Base-by-base conservation (phyloP, 30 jellyfish, hydroid and myxozoan genomes). In the Sanderia malayensis region DNA sequence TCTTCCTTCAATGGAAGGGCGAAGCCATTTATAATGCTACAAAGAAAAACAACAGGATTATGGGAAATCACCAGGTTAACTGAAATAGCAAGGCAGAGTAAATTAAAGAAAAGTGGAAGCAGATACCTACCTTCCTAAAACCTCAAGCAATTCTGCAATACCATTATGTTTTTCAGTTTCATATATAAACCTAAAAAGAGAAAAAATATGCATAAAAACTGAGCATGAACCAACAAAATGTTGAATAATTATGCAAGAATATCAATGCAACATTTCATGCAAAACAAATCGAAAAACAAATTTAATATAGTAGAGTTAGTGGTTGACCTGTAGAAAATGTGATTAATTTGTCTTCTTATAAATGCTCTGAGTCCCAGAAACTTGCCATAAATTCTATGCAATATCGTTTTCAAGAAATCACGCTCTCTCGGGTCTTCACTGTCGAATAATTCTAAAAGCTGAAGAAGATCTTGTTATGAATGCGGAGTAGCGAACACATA, bases 351-450 rank as follows among this genome's bases (percentile, higher is more conserved):
- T 81, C 74, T 85, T 71, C 99, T 67, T 33, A 93, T 86, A 82
- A 76, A 85, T 34, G 99, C 92, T 66, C 99, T 75, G 31, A 85
- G 94, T 13, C 95, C 94, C 52, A 93, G 95, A 76, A 93, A 93
- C 76, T 93, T 93, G 21, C 99, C 99, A 71, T 93, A 93, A 67
- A 93, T 86, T 68, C 99, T 70, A 78, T 93, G 99, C 52, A 93
- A 71, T 3, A 93, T 84, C 9, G 99, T 93, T 89, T 93, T 93
- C 70, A 93, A 82, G 70, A 86, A 93, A 76, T 93, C 99, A 53
- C 99, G 44, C 44, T 93, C 99, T 27, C 99, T 71, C 53, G 99
- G 99, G 58, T 93, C 99, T 81, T 93, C 99, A 58, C 99, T 86
- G 74, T 93, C 99, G 67, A 84, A 85, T 80, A 93, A 57, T 61